A percentile compares a stretch with the other conserved stretches of the same genome.
Evolutionary conservation across 2,888 invertebrate genomes (phyloP).

Genomic region (Cephus spinipes): DNA sequence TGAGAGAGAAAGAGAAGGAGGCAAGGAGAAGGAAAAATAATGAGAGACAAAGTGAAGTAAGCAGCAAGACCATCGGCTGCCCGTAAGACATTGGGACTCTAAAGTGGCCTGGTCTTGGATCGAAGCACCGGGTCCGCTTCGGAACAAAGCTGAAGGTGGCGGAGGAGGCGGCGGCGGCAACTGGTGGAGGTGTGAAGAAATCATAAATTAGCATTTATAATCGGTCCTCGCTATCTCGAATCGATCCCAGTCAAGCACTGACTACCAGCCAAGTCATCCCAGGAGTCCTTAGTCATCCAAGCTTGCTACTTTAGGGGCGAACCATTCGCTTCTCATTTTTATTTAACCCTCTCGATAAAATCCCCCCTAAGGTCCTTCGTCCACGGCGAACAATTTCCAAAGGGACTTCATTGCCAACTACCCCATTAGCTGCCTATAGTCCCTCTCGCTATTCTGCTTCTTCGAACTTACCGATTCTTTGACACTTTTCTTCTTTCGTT

Average conservation of each 20-base stretch:
- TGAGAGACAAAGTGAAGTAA: not conserved
- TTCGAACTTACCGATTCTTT: not conserved
- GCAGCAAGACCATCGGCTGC: not conserved
- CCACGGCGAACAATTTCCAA: not conserved
- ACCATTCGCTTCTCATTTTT: not conserved
- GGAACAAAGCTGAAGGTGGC: constrained; percentile 6
- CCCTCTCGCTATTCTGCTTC: not conserved
- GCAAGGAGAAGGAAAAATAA: constrained; percentile 9
- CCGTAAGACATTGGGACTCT: not conserved
- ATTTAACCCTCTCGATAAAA: not conserved
- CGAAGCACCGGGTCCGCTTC: not conserved
- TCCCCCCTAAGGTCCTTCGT: not conserved
- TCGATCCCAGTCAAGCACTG: constrained; percentile 42
- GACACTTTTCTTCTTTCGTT: not conserved
- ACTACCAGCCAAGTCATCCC: constrained; percentile 42
- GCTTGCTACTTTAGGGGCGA: not conserved
- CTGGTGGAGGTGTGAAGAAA: constrained; percentile 44
- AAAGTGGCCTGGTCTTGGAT: not conserved
- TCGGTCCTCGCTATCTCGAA: constrained; percentile 41
- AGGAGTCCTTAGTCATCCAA: constrained; percentile 36
- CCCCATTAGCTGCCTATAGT: not conserved
- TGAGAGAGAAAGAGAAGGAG: constrained; percentile 5
- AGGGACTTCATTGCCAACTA: not conserved
- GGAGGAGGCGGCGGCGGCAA: not conserved
- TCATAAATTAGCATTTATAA: constrained; percentile 59